Evolutionary conservation across 2,888 invertebrate species (phyloP).

Genomic region (Serripes groenlandicus): DNA sequence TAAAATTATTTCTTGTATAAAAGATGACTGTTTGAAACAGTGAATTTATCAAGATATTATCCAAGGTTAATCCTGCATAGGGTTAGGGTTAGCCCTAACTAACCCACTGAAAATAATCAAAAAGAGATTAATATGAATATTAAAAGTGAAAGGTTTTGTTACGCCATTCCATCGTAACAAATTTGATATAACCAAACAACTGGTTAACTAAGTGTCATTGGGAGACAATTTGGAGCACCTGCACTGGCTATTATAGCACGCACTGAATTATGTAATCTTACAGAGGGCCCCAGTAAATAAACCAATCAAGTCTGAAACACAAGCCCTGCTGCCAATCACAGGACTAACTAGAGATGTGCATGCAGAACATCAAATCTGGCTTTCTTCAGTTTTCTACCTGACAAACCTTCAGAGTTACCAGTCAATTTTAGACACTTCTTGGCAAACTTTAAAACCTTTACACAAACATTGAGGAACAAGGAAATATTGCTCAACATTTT

Average conservation of each 20-base stretch:
- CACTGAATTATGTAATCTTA: conserved; percentile 22
- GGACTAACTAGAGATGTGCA: conserved; percentile 18
- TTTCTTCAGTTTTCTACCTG: too few relatives aligned
- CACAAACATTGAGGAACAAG: not conserved
- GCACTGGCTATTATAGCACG: conserved; percentile 7
- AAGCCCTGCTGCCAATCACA: conserved; percentile 20
- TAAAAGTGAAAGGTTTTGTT: too few relatives aligned
- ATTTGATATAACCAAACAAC: conserved; percentile 22
- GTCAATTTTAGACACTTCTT: not conserved
- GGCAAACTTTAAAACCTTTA: too few relatives aligned
- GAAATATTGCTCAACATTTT: not conserved
- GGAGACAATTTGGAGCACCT: conserved; percentile 21
- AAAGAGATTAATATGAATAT: too few relatives aligned
- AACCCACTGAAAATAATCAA: too few relatives aligned
- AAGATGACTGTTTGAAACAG: too few relatives aligned
- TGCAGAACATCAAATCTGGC: not conserved
- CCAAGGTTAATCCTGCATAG: too few relatives aligned
- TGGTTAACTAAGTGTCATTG: conserved; percentile 24
- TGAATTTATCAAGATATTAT: too few relatives aligned
- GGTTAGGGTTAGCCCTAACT: too few relatives aligned
- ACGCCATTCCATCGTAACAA: not conserved
- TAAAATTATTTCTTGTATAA: too few relatives aligned
- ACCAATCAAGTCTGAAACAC: conserved; percentile 22
- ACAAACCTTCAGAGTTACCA: not conserved
- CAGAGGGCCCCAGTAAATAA: conserved; percentile 15